phyloP scores from a whole-genome alignment of 2,113 vertebrate genomes.

The Takifugu flavidus region DNA sequence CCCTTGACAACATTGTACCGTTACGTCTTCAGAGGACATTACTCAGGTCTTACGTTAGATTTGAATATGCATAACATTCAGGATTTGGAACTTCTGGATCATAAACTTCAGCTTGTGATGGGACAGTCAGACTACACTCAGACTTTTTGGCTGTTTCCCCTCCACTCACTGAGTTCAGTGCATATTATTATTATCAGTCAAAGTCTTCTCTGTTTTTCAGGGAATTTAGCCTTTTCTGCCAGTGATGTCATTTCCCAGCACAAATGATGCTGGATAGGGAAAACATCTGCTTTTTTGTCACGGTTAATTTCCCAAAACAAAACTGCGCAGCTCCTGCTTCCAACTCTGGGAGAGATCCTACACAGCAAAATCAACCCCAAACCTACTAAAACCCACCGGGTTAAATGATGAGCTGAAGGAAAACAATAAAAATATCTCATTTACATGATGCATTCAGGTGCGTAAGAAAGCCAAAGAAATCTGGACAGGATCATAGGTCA shows the following conservation, averaged over 20 bases:
- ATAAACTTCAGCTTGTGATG: background rate
- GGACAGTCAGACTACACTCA: background rate
- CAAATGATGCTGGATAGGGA: no score
- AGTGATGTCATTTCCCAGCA: background rate
- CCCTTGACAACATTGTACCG: no score
- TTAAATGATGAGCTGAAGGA: no score
- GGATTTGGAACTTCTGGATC: background rate
- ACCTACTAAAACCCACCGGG: no score
- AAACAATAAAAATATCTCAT: no score
- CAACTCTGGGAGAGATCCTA: background rate
- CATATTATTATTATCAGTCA: background rate
- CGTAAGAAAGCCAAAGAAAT: no score
- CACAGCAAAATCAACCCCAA: no score
- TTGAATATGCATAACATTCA: background rate
- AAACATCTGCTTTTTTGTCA: background rate
- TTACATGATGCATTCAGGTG: no score
- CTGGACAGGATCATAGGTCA: no score
- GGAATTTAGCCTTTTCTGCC: background rate
- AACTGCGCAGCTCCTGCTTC: no score
- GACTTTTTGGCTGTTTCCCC: conserved; percentile 6
- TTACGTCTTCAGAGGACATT: no score
- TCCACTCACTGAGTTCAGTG: background rate
- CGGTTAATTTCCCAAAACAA: background rate
- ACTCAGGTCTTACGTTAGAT: no score
- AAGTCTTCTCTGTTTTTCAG: background rate